phyloP scores from a whole-genome alignment of 2,797 vertebrate genomes.

The Darevskia mixta region DNA sequence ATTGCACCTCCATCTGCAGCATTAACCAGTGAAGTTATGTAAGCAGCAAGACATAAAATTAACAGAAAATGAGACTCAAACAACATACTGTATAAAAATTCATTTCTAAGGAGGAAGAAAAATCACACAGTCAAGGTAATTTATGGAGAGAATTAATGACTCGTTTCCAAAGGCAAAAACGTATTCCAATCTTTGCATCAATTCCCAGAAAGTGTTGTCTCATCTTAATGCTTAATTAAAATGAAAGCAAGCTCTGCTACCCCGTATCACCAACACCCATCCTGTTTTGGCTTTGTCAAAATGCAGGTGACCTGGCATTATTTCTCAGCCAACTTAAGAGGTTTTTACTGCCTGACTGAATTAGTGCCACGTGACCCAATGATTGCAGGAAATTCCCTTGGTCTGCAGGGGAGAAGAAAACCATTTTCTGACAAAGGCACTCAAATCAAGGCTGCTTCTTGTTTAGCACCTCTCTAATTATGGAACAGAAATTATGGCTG shows the following conservation, averaged over 20 bases:
- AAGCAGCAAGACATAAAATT: neutral
- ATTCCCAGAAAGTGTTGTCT: neutral
- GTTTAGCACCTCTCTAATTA: neutral
- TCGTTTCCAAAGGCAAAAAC: neutral
- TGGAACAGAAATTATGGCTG: neutral
- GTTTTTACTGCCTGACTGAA: neutral
- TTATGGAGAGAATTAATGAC: constrained; percentile 1
- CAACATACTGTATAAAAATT: neutral
- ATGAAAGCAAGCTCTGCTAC: neutral
- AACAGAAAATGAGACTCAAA: neutral
- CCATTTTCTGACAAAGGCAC: neutral
- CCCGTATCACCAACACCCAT: neutral
- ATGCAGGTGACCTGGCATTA: neutral
- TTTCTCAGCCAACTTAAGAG: neutral
- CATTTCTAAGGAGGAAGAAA: constrained; percentile 1
- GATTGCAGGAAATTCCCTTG: neutral
- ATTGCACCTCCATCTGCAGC: neutral
- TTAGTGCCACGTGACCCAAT: neutral
- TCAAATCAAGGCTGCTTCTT: neutral
- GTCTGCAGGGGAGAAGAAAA: neutral
- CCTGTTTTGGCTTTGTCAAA: neutral
- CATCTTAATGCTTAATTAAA: neutral
- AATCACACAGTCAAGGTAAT: constrained; percentile 3
- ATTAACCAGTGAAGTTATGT: neutral
- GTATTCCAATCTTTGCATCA: neutral